Evolutionary conservation across 2,888 invertebrate species (phyloP).

Genomic region (Stegana nigrithorax): DNA sequence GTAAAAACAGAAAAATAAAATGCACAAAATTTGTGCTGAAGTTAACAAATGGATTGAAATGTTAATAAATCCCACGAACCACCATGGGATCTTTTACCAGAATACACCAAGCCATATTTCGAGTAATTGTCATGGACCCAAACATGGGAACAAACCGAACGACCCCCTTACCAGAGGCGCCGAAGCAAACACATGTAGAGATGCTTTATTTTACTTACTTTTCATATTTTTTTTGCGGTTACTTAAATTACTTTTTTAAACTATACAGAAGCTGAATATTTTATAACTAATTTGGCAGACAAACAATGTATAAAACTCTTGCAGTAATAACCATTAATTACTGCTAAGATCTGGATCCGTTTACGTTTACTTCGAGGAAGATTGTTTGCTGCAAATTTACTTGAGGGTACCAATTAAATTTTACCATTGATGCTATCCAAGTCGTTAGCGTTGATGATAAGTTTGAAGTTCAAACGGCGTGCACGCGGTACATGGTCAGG

Average conservation of each 20-base stretch:
- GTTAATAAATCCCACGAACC: conserved; percentile 47
- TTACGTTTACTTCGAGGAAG: neutral
- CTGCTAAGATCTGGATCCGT: neutral
- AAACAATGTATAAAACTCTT: neutral
- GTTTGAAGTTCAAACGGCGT: no score
- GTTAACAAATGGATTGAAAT: no score
- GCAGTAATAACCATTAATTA: neutral
- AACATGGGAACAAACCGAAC: conserved; percentile 40
- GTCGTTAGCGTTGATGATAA: no score
- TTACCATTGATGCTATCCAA: no score
- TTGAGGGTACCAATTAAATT: no score
- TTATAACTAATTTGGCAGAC: neutral
- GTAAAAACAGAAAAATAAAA: no score
- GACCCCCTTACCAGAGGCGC: conserved; percentile 61
- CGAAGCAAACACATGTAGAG: conserved; percentile 59
- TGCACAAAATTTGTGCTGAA: no score
- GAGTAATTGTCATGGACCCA: neutral
- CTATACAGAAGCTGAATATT: conserved; percentile 41
- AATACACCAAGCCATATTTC: conserved; percentile 4
- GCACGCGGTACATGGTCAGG: neutral
- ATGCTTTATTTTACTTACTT: conserved; percentile 60
- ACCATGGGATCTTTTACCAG: conserved; percentile 38
- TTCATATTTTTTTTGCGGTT: conserved; percentile 33
- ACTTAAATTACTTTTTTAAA: conserved; percentile 52
- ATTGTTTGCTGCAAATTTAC: neutral